Evolutionary conservation across 2,113 vertebrate genomes (phyloP).

Genomic region (Chionomys nivalis): DNA sequence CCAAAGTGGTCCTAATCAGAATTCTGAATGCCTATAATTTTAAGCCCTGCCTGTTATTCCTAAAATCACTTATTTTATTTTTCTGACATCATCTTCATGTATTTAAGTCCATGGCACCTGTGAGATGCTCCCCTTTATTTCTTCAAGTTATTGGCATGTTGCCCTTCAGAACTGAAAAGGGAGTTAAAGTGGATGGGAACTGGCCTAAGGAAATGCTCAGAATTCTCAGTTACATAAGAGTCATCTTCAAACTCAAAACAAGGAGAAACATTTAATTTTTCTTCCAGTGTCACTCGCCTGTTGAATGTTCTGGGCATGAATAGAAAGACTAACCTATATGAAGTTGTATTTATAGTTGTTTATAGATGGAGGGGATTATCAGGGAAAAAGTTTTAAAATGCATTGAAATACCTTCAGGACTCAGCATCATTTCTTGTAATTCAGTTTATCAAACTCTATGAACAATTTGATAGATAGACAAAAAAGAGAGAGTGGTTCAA

Average conservation of each 20-base stretch:
- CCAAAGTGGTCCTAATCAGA: not conserved
- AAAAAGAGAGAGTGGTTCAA: not conserved
- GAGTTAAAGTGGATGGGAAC: not conserved
- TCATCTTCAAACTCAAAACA: not conserved
- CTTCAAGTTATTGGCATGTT: constrained; percentile 8
- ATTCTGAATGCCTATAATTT: not conserved
- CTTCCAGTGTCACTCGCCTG: not conserved
- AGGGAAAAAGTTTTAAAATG: constrained; percentile 24
- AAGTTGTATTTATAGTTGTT: constrained; percentile 21
- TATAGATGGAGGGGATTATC: not conserved
- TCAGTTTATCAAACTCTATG: constrained; percentile 36
- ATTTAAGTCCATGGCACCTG: not conserved
- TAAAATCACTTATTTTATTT: not conserved
- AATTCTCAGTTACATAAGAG: constrained; percentile 21
- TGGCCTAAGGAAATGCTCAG: not conserved
- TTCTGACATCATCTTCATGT: not conserved
- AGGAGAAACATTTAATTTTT: constrained; percentile 3
- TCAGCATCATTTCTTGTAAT: constrained; percentile 2
- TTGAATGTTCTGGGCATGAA: constrained; percentile 28
- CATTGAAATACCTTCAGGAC: not conserved
- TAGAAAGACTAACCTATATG: not conserved
- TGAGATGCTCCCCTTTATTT: not conserved
- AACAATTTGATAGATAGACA: not conserved
- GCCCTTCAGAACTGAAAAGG: constrained; percentile 11
- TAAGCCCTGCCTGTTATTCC: not conserved